A percentile compares a stretch with the other conserved stretches of the same genome.
These are phyloP conservation scores for Toxotes jaculatrix DNA, from an alignment of 2,113 vertebrate genomes.

Conservation along the genomic window DNA sequence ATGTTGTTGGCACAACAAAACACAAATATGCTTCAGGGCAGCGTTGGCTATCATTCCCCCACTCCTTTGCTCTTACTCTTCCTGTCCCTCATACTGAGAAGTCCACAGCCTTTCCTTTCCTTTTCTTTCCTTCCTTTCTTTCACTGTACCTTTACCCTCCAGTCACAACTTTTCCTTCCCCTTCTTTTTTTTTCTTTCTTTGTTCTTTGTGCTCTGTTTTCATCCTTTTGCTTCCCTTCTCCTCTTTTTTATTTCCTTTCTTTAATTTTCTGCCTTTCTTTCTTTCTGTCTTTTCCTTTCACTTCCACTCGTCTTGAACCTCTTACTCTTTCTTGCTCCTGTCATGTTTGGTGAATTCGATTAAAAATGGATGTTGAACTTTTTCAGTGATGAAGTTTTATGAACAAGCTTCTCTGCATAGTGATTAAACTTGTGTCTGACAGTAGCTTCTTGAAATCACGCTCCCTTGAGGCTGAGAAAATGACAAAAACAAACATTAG, in stretches of 20 bases:
- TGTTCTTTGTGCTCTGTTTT: not conserved
- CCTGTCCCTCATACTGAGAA: not conserved
- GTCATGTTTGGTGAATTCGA: slow-evolving; percentile 29
- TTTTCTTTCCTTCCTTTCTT: not conserved
- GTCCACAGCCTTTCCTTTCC: not conserved
- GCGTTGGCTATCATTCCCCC: not conserved
- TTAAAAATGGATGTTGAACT: slow-evolving; percentile 43
- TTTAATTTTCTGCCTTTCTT: not conserved
- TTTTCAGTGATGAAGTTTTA: slow-evolving; percentile 27
- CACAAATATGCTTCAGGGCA: slow-evolving; percentile 46
- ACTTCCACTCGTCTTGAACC: not conserved
- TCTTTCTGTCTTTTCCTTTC: not conserved
- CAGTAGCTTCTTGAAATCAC: slow-evolving; percentile 34
- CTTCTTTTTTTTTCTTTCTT: not conserved
- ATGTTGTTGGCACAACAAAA: slow-evolving; percentile 37
- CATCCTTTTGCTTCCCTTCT: not conserved
- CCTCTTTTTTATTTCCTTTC: not conserved
- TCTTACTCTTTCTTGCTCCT: not conserved
- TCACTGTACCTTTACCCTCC: not conserved
- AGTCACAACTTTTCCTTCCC: not conserved
- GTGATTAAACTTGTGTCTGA: slow-evolving; percentile 44
- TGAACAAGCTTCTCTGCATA: slow-evolving; percentile 6
- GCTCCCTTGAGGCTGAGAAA: slow-evolving; percentile 30
- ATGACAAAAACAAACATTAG: slow-evolving; percentile 39
- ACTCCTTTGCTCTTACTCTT: slow-evolving; percentile 19